Evolutionary conservation across 2,888 invertebrate species (phyloP), one percentile per base, ranked within the genome.

Genomic region (Scaptomyza cyrtandrae): DNA sequence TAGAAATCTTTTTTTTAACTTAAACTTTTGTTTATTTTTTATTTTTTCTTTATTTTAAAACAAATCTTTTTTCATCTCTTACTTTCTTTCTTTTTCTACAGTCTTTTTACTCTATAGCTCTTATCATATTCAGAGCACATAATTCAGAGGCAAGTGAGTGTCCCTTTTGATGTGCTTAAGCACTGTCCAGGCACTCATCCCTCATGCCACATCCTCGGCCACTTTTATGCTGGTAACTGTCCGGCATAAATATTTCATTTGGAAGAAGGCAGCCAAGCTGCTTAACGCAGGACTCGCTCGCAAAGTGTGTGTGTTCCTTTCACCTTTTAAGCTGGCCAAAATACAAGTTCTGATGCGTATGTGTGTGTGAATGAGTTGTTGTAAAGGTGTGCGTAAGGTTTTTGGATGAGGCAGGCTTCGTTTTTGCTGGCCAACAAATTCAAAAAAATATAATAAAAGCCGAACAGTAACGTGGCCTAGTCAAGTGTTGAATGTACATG

Each of bases 281-380:
- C 68, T 57, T 67, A 70, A 62, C 66, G 54, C 63, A n/a, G 56
- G 52, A 49, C 44, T n/a, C 11, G 58, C 63, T 7, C 0, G 33
- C 33, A 37, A 6, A 48, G 62, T 37, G 37, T 37, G 33, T 35
- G 67, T 63, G 50, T 71, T 27, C 76, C 67, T 79, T 83, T 81
- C 81, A 86, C 84, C 83, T 86, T 83, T 81, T n/a, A n/a, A n/a
- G n/a, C n/a, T n/a, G n/a, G n/a, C 79, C 83, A 83, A 83, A 84
- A 84, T 83, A 84, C 79, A 83, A 81, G 79, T 84, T 82, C 63
- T 56, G 48, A 10, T 10, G 31, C 70, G 57, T 77, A 59, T 75
- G 59, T 64, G 56, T 67, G 58, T 71, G 52, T 81, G 63, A 77
- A 84, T 78, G 72, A 56, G 64, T 58, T 61, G 46, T 44, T 52